Percentiles rank a stretch among this genome's conserved stretches.
Evolutionary conservation across 2,797 vertebrate genomes (phyloP).

Genomic region (Mus caroli): DNA sequence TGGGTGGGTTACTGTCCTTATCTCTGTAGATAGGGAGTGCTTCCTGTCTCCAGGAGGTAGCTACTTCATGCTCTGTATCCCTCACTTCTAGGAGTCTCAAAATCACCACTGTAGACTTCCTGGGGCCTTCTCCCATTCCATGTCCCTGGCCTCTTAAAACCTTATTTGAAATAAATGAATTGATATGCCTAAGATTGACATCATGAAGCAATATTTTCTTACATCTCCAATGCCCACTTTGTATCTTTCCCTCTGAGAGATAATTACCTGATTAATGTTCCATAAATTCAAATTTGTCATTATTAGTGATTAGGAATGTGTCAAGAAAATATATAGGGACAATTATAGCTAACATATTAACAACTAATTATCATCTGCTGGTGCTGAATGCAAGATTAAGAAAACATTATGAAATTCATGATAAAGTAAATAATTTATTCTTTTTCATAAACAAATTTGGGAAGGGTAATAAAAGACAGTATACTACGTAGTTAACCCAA

Average conservation of each 20-base stretch:
- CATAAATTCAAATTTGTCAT: background rate
- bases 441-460: background rate
- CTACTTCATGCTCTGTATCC: background rate
- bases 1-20: background rate
- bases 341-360: constrained; percentile 6
- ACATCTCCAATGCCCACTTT: background rate
- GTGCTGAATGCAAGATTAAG: background rate
- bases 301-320: background rate
- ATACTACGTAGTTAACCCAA: background rate
- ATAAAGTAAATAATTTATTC: background rate
- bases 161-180: background rate
- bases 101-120: background rate
- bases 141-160: background rate
- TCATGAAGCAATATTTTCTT: background rate
- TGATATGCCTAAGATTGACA: background rate
- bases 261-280: background rate
- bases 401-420: background rate
- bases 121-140: background rate
- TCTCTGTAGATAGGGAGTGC: background rate
- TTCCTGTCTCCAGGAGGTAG: background rate
- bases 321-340: background rate
- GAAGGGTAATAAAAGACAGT: background rate
- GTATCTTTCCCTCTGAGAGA: background rate
- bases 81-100: background rate
- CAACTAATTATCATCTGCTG: constrained; percentile 2